A percentile compares a stretch with the other conserved stretches of the same genome.
Conservation (phyloP, 2,888 invertebrate genomes). For the Minunthozetes semirufus region DNA sequence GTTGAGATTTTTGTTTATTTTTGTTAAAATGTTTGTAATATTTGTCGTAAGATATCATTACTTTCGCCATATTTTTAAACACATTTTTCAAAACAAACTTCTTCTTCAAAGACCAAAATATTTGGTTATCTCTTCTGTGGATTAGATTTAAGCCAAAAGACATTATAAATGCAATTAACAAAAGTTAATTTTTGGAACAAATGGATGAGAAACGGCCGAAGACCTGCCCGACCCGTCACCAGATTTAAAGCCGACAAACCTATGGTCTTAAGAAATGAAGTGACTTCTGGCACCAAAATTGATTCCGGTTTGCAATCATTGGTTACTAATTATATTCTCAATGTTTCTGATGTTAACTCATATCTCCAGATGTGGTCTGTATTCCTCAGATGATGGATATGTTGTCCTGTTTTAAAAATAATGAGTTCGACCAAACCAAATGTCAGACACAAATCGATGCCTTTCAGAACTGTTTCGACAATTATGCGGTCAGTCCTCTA, state of each 20-base stretch:
- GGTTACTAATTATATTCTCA: not conserved
- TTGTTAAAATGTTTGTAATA: not conserved
- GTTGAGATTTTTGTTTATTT: not conserved
- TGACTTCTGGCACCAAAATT: conserved; percentile 24
- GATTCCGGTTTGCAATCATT: conserved; percentile 22
- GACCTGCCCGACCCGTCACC: conserved; percentile 37
- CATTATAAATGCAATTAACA: not conserved
- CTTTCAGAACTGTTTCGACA: conserved; percentile 33
- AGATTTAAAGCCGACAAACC: conserved; percentile 34
- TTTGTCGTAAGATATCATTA: not conserved
- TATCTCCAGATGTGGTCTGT: conserved; percentile 29
- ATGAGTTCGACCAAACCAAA: conserved; percentile 33
- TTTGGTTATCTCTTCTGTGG: not conserved
- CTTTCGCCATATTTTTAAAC: not conserved
- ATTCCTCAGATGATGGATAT: conserved; percentile 37
- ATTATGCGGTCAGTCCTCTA: conserved; percentile 29
- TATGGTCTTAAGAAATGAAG: conserved; percentile 22
- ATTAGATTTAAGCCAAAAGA: too few species aligned
- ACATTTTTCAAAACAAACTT: not conserved
- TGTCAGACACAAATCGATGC: conserved; percentile 29
- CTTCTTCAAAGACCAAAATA: not conserved
- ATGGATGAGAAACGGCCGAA: conserved; percentile 39
- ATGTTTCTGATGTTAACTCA: not conserved
- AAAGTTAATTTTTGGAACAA: conserved; percentile 30
- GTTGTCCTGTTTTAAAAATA: conserved; percentile 34